Conservation (phyloP, 1,140 invertebrate genomes). For the Brachionus sp. region DNA sequence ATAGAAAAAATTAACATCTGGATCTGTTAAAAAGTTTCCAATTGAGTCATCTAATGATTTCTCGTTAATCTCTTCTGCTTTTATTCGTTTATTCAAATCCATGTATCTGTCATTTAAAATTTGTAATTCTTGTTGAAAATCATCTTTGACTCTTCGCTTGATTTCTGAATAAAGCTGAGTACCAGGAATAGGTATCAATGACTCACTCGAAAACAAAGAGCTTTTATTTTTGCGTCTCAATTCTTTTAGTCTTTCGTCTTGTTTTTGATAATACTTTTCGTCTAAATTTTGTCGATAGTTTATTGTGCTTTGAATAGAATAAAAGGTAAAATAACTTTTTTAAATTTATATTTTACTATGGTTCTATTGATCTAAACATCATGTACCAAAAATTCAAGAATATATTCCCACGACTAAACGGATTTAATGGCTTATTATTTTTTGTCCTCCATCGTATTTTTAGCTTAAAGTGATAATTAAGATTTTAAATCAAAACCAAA, state of each 20-base stretch:
- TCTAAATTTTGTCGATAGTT: not conserved
- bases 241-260: not conserved
- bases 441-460: slow-evolving; percentile 30
- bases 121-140: not conserved
- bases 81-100: not conserved
- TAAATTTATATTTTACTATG: slow-evolving; percentile 17
- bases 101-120: slow-evolving; percentile 5
- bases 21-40: not conserved
- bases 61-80: not conserved
- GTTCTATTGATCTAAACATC: not conserved
- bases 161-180: not conserved
- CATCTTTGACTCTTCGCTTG: not conserved
- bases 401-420: slow-evolving; percentile 7
- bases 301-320: not conserved
- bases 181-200: slow-evolving; percentile 16
- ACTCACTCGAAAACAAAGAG: not conserved
- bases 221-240: not conserved
- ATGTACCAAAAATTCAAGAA: slow-evolving; percentile 12
- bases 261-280: not conserved
- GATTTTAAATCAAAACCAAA: too few relatives aligned
- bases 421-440: slow-evolving; percentile 7
- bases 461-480: slow-evolving; percentile 3
- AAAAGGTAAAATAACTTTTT: not conserved
- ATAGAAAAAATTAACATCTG: slow-evolving; percentile 16
- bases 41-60: not conserved